Percentiles rank a stretch among this genome's conserved stretches.
phyloP scores from a whole-genome alignment of 2,888 invertebrate genomes.

The Anthophora plumipes region DNA sequence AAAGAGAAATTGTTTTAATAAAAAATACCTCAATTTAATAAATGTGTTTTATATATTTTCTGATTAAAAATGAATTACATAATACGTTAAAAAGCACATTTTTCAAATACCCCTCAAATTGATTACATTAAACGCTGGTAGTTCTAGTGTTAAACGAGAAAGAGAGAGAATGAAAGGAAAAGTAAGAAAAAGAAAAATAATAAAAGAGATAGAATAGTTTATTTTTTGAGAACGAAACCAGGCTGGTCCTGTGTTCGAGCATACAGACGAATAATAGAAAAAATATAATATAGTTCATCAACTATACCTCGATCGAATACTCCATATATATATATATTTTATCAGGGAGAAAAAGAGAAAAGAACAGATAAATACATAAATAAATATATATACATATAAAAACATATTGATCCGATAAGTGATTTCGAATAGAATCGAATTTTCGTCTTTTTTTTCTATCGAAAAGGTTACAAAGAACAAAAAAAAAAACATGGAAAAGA shows the following conservation, averaged over 20 bases:
- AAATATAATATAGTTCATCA: conserved; percentile 7
- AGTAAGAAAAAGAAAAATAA: not conserved
- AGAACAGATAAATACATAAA: not conserved
- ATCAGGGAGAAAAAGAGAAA: conserved; percentile 4
- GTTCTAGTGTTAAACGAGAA: not conserved
- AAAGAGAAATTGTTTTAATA: no score
- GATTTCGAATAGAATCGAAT: conserved; percentile 44
- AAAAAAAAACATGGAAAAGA: not conserved
- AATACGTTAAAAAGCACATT: no score
- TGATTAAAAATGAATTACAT: no score
- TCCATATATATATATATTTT: conserved; percentile 26
- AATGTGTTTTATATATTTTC: no score
- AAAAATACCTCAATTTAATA: no score
- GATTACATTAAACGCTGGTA: no score
- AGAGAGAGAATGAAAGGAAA: not conserved
- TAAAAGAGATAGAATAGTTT: conserved; percentile 49
- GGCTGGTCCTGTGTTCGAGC: conserved; percentile 57
- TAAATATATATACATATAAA: conserved; percentile 7
- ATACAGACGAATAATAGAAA: conserved; percentile 15
- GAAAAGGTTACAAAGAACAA: no score
- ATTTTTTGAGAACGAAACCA: conserved; percentile 55
- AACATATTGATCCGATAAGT: conserved; percentile 7
- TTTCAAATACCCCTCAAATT: no score
- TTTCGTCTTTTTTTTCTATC: conserved; percentile 28
- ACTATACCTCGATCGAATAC: not conserved